These are phyloP conservation scores for Mionectes olivaceus DNA, from an alignment of 2,797 vertebrate species.

Conservation along the genomic window DNA sequence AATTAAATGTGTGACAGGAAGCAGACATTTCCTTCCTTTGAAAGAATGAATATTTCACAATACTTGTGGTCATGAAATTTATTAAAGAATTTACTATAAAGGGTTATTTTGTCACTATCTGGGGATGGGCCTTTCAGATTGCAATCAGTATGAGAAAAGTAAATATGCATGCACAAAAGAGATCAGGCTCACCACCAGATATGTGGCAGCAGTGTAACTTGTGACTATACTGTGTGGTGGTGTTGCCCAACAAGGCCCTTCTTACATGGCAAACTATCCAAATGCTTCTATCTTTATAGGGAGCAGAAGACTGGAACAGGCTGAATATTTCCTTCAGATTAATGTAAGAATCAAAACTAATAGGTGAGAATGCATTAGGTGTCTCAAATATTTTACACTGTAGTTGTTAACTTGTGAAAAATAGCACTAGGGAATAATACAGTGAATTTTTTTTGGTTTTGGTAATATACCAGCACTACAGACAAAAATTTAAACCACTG, in stretches of 20 bases:
- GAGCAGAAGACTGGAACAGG: not conserved
- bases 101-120: not conserved
- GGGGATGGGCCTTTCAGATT: not conserved
- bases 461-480: not conserved
- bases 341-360: not conserved
- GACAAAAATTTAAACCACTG: not conserved
- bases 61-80: not conserved
- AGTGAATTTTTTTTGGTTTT: not conserved
- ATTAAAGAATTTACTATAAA: not conserved
- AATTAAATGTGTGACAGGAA: not conserved
- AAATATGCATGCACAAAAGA: not conserved
- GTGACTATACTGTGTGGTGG: not conserved
- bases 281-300: not conserved
- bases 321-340: not conserved
- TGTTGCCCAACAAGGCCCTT: not conserved
- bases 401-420: not conserved
- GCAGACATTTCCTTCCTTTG: not conserved
- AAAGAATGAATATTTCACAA: not conserved
- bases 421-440: not conserved
- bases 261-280: not conserved
- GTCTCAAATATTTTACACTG: not conserved
- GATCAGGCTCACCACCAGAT: not conserved
- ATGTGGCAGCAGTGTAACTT: not conserved
- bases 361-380: not conserved
- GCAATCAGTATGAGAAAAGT: not conserved